These are phyloP conservation scores for Pseudomyrmex pallidus DNA, from an alignment of 1,140 invertebrate species.

Conservation along the genomic window DNA sequence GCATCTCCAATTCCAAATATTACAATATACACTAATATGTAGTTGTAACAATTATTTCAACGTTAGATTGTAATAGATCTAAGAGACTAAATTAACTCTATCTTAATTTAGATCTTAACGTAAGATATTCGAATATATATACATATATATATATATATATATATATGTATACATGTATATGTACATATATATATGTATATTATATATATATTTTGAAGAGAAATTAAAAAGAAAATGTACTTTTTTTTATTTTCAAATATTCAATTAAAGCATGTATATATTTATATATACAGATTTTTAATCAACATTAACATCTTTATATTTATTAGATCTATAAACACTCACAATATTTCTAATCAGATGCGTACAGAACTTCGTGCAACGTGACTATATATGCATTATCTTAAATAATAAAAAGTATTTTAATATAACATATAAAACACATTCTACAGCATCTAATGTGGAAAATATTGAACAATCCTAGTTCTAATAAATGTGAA, in stretches of 20 bases:
- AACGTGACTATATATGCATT: no score
- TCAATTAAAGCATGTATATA: neutral
- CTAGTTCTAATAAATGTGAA: no score
- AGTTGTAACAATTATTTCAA: neutral
- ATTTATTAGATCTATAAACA: neutral
- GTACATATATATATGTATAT: no score
- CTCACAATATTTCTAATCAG: no score
- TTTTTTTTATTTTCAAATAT: neutral
- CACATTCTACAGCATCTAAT: no score
- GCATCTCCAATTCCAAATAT: conserved; percentile 21
- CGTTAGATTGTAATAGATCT: neutral
- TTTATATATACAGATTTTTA: neutral
- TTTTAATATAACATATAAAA: no score
- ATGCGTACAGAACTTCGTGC: no score
- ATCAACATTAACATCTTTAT: neutral
- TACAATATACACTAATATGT: neutral
- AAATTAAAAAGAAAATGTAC: neutral
- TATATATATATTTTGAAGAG: no score
- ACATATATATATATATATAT: neutral
- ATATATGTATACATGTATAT: neutral
- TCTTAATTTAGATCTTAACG: neutral
- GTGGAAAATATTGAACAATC: no score
- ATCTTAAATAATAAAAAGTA: no score
- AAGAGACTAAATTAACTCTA: conserved; percentile 14
- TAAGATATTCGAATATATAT: neutral